These are phyloP conservation scores for Petrolisthes manimaculis DNA, from an alignment of 2,888 invertebrate genomes.

Conservation along the genomic window DNA sequence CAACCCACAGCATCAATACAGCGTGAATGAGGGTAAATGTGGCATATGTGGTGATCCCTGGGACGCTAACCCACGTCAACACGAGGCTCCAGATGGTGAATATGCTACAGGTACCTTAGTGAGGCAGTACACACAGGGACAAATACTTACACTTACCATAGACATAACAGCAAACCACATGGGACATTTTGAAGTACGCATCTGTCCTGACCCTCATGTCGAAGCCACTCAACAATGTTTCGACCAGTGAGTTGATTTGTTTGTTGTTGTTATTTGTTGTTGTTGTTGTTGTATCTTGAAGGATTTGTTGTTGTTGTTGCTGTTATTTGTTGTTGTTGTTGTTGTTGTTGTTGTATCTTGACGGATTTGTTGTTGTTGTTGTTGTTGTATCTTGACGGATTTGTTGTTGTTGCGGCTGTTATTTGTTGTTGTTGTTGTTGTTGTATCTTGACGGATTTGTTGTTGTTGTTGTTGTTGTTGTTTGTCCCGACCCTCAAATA, in stretches of 20 bases:
- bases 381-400: too few relatives aligned
- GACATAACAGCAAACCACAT: slow-evolving; percentile 56
- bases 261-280: not conserved
- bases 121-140: slow-evolving; percentile 78
- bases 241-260: slow-evolving; percentile 37
- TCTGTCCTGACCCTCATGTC: slow-evolving; percentile 39
- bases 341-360: too few relatives aligned
- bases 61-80: slow-evolving; percentile 81
- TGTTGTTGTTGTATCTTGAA: not conserved
- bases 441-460: too few relatives aligned
- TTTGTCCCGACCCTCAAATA: too few relatives aligned
- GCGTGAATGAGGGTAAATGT: slow-evolving; percentile 84
- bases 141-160: slow-evolving; percentile 35
- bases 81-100: slow-evolving; percentile 82
- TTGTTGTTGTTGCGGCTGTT: not conserved
- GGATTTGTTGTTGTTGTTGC: not conserved
- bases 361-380: too few relatives aligned
- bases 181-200: slow-evolving; percentile 57
- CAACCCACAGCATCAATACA: slow-evolving; percentile 75
- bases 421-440: not conserved
- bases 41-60: slow-evolving; percentile 89
- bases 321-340: not conserved
- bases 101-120: slow-evolving; percentile 87
- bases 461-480: too few relatives aligned
- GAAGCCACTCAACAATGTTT: slow-evolving; percentile 60